Percentiles rank a stretch among this genome's conserved stretches.
These are phyloP conservation scores for Scaptomyza pallida DNA, from an alignment of 1,140 invertebrate genomes.

Conservation along the genomic window DNA sequence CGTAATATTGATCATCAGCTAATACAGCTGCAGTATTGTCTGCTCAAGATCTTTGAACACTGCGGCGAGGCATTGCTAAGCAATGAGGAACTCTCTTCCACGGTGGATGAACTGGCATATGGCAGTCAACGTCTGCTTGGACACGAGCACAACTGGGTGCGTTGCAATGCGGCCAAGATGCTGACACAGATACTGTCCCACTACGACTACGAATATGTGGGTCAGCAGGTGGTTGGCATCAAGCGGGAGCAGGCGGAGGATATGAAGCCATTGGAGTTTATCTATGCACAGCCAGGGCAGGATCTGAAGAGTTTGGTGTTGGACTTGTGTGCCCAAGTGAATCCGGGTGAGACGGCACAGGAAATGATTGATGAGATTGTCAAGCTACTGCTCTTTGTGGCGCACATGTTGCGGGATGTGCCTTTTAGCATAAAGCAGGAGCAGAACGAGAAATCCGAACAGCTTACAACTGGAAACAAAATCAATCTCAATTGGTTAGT, in stretches of 20 bases:
- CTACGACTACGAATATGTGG: conserved; percentile 85
- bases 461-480: conserved; percentile 38
- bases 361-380: conserved; percentile 89
- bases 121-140: conserved; percentile 89
- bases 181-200: conserved; percentile 88
- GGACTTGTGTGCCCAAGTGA: conserved; percentile 90
- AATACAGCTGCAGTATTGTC: conserved; percentile 86
- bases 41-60: conserved; percentile 85
- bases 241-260: conserved; percentile 41
- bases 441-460: conserved; percentile 7
- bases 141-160: conserved; percentile 88
- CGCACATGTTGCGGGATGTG: conserved; percentile 86
- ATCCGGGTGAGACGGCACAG: conserved; percentile 85
- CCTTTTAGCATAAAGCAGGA: conserved; percentile 76
- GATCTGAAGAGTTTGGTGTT: conserved; percentile 88
- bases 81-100: conserved; percentile 77
- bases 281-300: conserved; percentile 86
- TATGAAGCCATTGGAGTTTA: conserved; percentile 84
- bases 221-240: conserved; percentile 66
- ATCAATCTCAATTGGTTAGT: conserved; percentile 86
- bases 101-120: conserved; percentile 87
- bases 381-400: conserved; percentile 90
- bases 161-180: conserved; percentile 90
- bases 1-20: conserved; percentile 85
- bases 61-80: conserved; percentile 84